Base-by-base conservation (phyloP, 1,140 invertebrate species). In the Pteromalus puparum region DNA sequence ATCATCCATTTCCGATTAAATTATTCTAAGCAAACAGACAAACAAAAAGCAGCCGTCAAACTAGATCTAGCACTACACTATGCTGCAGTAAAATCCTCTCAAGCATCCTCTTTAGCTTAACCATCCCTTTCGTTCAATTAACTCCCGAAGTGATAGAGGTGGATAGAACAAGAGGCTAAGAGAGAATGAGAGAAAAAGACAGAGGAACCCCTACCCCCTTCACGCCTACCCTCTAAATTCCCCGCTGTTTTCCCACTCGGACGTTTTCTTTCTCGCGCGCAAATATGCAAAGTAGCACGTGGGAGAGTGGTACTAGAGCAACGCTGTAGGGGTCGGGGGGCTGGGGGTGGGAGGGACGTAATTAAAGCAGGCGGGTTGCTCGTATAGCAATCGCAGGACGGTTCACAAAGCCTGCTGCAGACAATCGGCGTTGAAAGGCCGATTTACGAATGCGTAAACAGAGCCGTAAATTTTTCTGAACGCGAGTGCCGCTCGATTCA, bases 381-480 rank as follows among this genome's bases (percentile, higher is more conserved):
- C 74, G 65, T 78, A 67, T 34, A 70, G 34, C 12, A 76, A 15
- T 48, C 9, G 1, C 21, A 24, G 21, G 38, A 4, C 70, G 28
- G 1, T 21, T 30, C 26, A 65, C 24, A 42, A 74, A 76, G 15
- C 28, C 30, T 75, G 26, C 34, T 7, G 15, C 38, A 74, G 67
- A 81, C 77, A 75, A 77, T 81, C 67, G 67, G 67, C 67, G 65
- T 61, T 67, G 83, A 76, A 70, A 68, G 42, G 34, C 61, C 70
- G 77, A 84, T 84, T 84, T 84, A 80, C 68, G 77, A 80, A 81
- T 30, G 80, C 84, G 88, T 90, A 90, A 88, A 90, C 88, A 90
- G 81, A 87, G 84, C 83, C 88, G 89, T 90, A 90, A 90, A 90
- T 89, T 89, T 90, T 88, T 89, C 86, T 86, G 67, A 70, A 70